These are phyloP conservation scores for Girardia tigrina DNA, from an alignment of 2,888 invertebrate genomes.

Conservation along the genomic window DNA sequence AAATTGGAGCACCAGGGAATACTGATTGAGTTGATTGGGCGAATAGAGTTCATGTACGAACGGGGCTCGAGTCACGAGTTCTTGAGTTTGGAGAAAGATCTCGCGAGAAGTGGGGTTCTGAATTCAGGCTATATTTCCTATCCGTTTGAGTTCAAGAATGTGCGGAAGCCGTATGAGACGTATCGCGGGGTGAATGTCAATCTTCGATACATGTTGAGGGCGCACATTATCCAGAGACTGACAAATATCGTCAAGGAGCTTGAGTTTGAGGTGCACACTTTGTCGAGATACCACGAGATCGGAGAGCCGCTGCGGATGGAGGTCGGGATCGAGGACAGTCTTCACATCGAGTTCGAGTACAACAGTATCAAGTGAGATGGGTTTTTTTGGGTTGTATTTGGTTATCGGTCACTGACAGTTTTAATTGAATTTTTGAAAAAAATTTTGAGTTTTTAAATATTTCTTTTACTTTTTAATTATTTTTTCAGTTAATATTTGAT, in stretches of 20 bases:
- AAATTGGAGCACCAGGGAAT: slow-evolving; percentile 97
- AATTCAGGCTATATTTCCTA: slow-evolving; percentile 73
- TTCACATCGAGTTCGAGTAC: slow-evolving; percentile 99
- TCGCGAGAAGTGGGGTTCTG: slow-evolving; percentile 88
- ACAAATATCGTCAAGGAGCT: slow-evolving; percentile 86
- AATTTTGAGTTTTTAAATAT: too few relatives aligned
- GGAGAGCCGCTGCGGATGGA: slow-evolving; percentile 99
- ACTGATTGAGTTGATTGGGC: slow-evolving; percentile 90
- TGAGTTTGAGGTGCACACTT: slow-evolving; percentile 88
- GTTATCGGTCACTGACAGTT: too few relatives aligned
- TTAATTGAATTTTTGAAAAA: too few relatives aligned
- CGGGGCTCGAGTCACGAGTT: slow-evolving; percentile 97
- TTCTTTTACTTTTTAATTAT: too few relatives aligned
- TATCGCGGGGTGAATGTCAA: slow-evolving; percentile 90
- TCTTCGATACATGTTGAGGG: slow-evolving; percentile 79
- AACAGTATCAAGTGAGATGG: slow-evolving; percentile 94
- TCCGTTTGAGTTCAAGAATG: slow-evolving; percentile 90
- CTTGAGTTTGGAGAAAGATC: slow-evolving; percentile 80
- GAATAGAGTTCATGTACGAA: slow-evolving; percentile 96
- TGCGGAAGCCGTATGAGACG: slow-evolving; percentile 96
- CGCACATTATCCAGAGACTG: slow-evolving; percentile 79
- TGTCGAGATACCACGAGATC: slow-evolving; percentile 92
- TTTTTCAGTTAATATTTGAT: too few relatives aligned
- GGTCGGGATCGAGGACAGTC: slow-evolving; percentile 96
- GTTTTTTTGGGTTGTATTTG: too few relatives aligned